Percentiles rank a stretch among this genome's conserved stretches.
Evolutionary conservation across 2,888 invertebrate genomes (phyloP).

Genomic region (Rambutsinella grinnellia): DNA sequence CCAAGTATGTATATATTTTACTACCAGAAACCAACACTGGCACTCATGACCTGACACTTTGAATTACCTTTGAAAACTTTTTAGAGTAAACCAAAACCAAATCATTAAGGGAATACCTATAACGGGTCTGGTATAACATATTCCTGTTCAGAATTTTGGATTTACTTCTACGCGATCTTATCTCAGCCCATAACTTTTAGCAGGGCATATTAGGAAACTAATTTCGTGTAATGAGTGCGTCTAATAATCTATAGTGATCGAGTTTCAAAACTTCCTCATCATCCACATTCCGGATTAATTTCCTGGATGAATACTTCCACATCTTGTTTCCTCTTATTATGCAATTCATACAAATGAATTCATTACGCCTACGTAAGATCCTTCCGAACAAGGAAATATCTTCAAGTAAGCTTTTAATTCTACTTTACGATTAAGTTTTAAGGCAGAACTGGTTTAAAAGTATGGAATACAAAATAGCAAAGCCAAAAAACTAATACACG

Average conservation of each 20-base stretch:
- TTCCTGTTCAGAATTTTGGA: not conserved
- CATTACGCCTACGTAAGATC: constrained; percentile 35
- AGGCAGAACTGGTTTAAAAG: not conserved
- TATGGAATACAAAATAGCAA: not conserved
- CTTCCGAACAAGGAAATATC: constrained; percentile 26
- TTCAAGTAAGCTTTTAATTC: not conserved
- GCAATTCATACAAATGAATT: constrained; percentile 14
- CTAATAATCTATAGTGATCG: constrained; percentile 30
- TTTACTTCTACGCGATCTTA: not conserved
- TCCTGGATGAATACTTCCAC: not conserved
- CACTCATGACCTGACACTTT: too few relatives aligned
- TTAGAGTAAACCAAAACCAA: too few relatives aligned
- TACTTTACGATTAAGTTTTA: not conserved
- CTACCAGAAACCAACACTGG: too few relatives aligned
- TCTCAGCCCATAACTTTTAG: not conserved
- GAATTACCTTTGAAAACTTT: too few relatives aligned
- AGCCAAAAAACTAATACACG: not conserved
- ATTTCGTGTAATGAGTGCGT: constrained; percentile 39
- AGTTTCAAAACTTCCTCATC: constrained; percentile 2
- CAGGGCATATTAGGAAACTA: constrained; percentile 41
- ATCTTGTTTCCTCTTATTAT: not conserved
- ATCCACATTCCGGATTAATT: constrained; percentile 23
- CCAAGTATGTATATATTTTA: too few relatives aligned
- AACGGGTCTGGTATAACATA: too few relatives aligned
- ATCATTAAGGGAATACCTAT: too few relatives aligned